A percentile compares a stretch with the other conserved stretches of the same genome.
These are phyloP conservation scores for Athripsodes cinereus DNA, from an alignment of 2,888 invertebrate genomes.

Conservation along the genomic window DNA sequence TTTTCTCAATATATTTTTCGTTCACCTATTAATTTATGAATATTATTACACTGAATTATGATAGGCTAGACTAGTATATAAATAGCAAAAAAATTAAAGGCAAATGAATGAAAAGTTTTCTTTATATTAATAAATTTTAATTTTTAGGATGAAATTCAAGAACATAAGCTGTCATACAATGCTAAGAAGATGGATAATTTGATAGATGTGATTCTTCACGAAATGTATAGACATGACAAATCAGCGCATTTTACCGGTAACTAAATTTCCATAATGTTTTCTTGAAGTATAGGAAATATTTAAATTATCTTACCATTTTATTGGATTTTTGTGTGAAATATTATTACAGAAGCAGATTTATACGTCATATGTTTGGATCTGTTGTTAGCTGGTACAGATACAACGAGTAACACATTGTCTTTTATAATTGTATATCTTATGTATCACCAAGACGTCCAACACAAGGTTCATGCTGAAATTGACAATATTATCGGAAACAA, in stretches of 20 bases:
- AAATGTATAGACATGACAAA: constrained; percentile 47
- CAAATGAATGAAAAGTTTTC: too few species aligned
- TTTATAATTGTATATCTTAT: constrained; percentile 54
- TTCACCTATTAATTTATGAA: too few species aligned
- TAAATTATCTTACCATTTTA: too few species aligned
- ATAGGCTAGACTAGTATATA: too few species aligned
- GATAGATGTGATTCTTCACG: constrained; percentile 59
- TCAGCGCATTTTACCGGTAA: constrained; percentile 39
- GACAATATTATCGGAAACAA: constrained; percentile 48
- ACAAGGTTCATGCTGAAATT: constrained; percentile 56
- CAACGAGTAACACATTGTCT: constrained; percentile 59
- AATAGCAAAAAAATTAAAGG: too few species aligned
- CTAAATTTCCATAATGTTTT: background rate
- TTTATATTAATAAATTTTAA: too few species aligned
- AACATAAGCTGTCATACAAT: constrained; percentile 41
- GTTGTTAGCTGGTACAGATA: constrained; percentile 67
- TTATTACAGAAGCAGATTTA: constrained; percentile 40
- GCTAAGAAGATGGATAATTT: constrained; percentile 41
- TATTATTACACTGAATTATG: too few species aligned
- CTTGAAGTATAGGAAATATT: too few species aligned
- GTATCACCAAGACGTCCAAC: constrained; percentile 51
- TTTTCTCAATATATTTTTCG: too few species aligned
- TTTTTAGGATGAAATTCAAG: too few species aligned
- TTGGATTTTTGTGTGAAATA: too few species aligned
- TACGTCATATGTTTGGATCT: constrained; percentile 57